Conservation (phyloP, 1,140 invertebrate species). For the Nasonia giraulti region DNA sequence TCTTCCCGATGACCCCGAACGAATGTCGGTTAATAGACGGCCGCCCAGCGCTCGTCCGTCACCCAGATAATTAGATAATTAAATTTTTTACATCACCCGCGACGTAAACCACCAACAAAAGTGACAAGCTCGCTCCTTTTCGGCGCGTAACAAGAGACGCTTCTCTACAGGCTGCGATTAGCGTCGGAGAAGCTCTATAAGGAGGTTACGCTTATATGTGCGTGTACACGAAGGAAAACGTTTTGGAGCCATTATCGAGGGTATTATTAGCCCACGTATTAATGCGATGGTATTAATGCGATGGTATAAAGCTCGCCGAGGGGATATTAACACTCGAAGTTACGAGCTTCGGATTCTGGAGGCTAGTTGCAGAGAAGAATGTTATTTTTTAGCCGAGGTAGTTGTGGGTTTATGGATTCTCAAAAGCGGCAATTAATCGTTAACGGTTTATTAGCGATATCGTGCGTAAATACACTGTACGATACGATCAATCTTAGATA, state of each 20-base stretch:
- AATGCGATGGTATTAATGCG: not conserved
- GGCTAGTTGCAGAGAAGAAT: not conserved
- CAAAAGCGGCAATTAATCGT: not conserved
- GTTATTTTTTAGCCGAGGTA: not conserved
- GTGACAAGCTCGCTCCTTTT: slow-evolving; percentile 19
- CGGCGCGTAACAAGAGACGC: not conserved
- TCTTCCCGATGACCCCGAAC: not conserved
- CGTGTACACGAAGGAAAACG: not conserved
- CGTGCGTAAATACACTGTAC: too few species aligned
- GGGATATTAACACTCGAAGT: not conserved
- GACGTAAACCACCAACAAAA: slow-evolving; percentile 2
- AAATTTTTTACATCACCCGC: slow-evolving; percentile 9
- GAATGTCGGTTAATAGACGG: slow-evolving; percentile 32
- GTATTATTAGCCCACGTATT: not conserved
- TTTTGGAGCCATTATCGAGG: not conserved
- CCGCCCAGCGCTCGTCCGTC: not conserved
- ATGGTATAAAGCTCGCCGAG: not conserved
- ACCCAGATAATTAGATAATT: slow-evolving; percentile 33
- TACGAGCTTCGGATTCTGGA: slow-evolving; percentile 11
- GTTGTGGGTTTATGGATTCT: not conserved
- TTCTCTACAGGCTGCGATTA: not conserved
- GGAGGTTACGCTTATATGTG: not conserved
- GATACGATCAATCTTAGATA: too few species aligned
- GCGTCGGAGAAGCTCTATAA: not conserved
- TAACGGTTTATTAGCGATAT: not conserved